Evolutionary conservation across 2,113 vertebrate genomes (phyloP).

Genomic region (Indri indri): DNA sequence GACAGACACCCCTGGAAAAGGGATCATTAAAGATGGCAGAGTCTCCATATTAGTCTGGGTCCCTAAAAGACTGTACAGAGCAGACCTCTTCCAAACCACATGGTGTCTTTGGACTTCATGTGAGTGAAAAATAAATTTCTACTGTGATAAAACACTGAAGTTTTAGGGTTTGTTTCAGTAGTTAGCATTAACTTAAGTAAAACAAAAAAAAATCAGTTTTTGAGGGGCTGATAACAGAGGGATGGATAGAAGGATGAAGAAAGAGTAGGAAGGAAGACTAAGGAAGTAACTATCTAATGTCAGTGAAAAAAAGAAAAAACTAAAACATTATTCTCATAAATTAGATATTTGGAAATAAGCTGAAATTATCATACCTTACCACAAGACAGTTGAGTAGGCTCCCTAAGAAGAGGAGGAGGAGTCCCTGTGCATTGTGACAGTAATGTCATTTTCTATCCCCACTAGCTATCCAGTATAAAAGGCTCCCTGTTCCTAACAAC

Average conservation of each 20-base stretch:
- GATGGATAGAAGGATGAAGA: background rate
- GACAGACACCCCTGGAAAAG: background rate
- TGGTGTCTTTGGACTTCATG: background rate
- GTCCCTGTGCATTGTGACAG: background rate
- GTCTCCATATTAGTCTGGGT: background rate
- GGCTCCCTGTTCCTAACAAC: constrained; percentile 28
- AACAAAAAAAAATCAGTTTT: background rate
- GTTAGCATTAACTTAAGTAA: background rate
- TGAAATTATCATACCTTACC: background rate
- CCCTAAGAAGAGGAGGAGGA: background rate
- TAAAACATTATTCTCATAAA: background rate
- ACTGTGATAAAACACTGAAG: background rate
- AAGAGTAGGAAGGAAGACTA: background rate
- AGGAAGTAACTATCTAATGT: background rate
- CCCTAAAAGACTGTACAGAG: background rate
- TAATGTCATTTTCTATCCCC: background rate
- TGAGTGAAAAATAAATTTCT: background rate
- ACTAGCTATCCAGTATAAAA: constrained; percentile 48
- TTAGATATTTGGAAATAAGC: background rate
- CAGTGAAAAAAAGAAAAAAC: background rate
- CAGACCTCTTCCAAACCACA: background rate
- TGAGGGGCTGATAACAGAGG: background rate
- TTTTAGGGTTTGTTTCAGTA: background rate
- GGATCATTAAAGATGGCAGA: background rate
- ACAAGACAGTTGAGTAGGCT: background rate